Base-by-base conservation (phyloP, 53 echinoderm and acorn worm species). In the Arbacia lixula region DNA sequence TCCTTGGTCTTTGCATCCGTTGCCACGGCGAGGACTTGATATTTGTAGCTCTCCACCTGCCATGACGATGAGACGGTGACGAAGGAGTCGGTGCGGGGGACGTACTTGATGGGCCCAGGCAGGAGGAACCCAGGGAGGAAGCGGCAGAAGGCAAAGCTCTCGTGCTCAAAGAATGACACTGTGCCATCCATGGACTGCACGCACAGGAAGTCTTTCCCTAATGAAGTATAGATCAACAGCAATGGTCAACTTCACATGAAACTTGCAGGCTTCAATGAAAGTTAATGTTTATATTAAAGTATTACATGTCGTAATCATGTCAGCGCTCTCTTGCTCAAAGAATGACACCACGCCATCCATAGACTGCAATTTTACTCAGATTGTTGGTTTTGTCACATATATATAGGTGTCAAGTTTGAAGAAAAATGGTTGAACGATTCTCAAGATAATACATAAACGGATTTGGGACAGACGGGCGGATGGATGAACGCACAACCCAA, bases 131-230 rank as follows among this genome's bases (percentile, higher is more conserved):
- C 94, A 4, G 99, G 99, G 53, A 98, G 85, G 83, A 98, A 98
- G 9, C 99, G 94, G 83, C 90, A 90, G 87, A 98, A 98, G 58
- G 99, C 92, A 75, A 98, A 98, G 60, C 91, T 99, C 87, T 99
- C 99, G 36, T 99, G 99, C 75, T 98, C 99, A 71, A 99, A 99
- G 86, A 99, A 92, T 2, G 99, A 99, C 49, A 99, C 94, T 0
- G 92, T 84, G 24, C 99, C 99, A 39, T 99, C 99, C 90, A 99
- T 92, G 5, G 94, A 94, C 83, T 99, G 99, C 39, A 99, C 92
- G 77, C 99, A 94, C 36, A 99, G 25, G 84, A 99, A 99, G 68
- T 99, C 99, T 85, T 99, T 99, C 0, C 99, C 99, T n/a, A n/a
- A n/a, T n/a, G n/a, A n/a, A n/a, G n/a, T n/a, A n/a, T n/a, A n/a